Evolutionary conservation across 1,140 invertebrate species (phyloP), one percentile per base, ranked within the genome.

Genomic region (Magallana angulata): DNA sequence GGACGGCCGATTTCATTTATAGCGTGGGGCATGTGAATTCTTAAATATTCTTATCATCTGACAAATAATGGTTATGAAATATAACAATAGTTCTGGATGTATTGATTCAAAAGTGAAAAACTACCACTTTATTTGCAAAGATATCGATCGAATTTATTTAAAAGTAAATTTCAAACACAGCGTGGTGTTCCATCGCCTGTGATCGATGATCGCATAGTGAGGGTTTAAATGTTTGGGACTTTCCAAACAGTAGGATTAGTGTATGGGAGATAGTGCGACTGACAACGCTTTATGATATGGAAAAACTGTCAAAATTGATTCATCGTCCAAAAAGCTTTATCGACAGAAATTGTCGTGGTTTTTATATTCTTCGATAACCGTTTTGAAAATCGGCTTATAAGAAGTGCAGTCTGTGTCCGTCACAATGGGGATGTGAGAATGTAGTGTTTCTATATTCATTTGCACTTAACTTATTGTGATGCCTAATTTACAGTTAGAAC

Each of bases 401-500:
- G 36, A 1, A 30, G 9, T 30, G 68, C 9, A 18, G 36, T 30
- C 4, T 48, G 18, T 30, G 24, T 30, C 24, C 68, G 36, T 18
- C 18, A 11, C 7, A 76, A 76, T 76, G 30, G 24, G 68, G 12
- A 8, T 76, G 24, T 76, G 24, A 12, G 2, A 30, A 11, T 76
- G 1, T 36, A 9, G 8, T 36, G 24, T 30, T 24, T 12, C 9
- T 76, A 30, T 12, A 62, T 62, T 12, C 60, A 62, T n/a, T 12
- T 1, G 30, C 24, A 8, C 12, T 30, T 30, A 30, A 76, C 16
- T 76, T 76, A 30, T 12, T 9, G 24, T 8, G 30, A 76, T 76
- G 68, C 68, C 68, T 76, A 58, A 60, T 57, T 71, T 88, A 81
- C 89, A 91, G 91, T 83, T 91, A 88, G 91, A 91, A 48, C 87